A percentile compares a stretch with the other conserved stretches of the same genome.
phyloP scores from a whole-genome alignment of 2,113 vertebrate genomes.

The Cryptomyrus ogoouensis region DNA sequence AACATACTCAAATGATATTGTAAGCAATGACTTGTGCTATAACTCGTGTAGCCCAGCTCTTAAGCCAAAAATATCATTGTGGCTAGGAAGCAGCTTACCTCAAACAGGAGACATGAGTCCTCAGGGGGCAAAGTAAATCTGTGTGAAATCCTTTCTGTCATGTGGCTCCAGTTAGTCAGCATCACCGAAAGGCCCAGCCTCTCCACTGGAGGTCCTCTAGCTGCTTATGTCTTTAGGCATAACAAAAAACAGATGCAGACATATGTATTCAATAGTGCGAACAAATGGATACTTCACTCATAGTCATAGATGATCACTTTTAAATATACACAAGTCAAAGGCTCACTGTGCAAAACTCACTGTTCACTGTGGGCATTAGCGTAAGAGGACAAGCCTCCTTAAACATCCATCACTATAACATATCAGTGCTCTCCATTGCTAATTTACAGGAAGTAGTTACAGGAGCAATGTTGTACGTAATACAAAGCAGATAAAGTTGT shows the following conservation, averaged over 20 bases:
- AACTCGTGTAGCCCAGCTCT: background rate
- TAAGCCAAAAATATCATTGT: background rate
- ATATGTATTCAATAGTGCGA: background rate
- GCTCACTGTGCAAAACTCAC: too few species aligned
- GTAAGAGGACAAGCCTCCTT: background rate
- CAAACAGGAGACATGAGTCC: background rate
- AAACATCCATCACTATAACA: conserved; percentile 14
- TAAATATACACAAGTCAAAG: background rate
- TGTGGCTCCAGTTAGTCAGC: background rate
- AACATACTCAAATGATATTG: background rate
- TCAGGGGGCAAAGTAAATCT: background rate
- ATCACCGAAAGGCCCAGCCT: background rate
- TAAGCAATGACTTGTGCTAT: background rate
- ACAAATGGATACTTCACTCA: background rate
- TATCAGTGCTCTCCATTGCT: conserved; percentile 13
- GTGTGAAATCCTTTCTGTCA: background rate
- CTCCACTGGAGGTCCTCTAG: background rate
- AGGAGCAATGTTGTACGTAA: background rate
- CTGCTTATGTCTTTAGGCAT: background rate
- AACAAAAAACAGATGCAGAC: background rate
- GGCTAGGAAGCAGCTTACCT: background rate
- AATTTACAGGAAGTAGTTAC: conserved; percentile 21
- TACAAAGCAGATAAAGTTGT: conserved; percentile 2
- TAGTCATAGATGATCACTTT: background rate
- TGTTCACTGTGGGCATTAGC: background rate